Evolutionary conservation across 2,113 vertebrate genomes (phyloP).

Genomic region (Melanocharis versteri): DNA sequence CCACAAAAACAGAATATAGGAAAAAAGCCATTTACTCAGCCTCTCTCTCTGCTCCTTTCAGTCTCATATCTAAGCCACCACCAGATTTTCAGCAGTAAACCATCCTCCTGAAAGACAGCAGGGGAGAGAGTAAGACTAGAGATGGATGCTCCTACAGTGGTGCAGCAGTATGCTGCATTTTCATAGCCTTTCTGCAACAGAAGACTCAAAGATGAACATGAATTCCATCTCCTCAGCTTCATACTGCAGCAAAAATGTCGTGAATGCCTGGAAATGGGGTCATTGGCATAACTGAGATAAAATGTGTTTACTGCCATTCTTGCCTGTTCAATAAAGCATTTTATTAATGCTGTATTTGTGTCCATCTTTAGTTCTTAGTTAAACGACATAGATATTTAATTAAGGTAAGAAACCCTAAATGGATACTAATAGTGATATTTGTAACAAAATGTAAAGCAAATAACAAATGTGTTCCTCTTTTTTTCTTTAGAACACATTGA

Average conservation of each 20-base stretch:
- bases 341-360: not conserved
- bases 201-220: not conserved
- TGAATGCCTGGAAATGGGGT: constrained; percentile 6
- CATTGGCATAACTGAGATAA: not conserved
- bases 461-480: not conserved
- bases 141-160: not conserved
- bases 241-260: not conserved
- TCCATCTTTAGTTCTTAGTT: not conserved
- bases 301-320: not conserved
- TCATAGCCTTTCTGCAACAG: not conserved
- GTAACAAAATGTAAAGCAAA: not conserved
- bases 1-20: not conserved
- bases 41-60: not conserved
- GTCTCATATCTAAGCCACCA: not conserved
- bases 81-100: not conserved
- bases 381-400: not conserved
- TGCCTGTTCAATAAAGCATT: not conserved
- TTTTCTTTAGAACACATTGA: not conserved
- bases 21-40: not conserved
- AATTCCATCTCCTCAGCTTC: not conserved
- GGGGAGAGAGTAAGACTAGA: not conserved
- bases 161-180: not conserved
- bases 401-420: not conserved
- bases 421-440: constrained; percentile 64
- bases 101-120: not conserved